Evolutionary conservation across 2,113 vertebrate genomes (phyloP).

Genomic region (Chauna torquata): DNA sequence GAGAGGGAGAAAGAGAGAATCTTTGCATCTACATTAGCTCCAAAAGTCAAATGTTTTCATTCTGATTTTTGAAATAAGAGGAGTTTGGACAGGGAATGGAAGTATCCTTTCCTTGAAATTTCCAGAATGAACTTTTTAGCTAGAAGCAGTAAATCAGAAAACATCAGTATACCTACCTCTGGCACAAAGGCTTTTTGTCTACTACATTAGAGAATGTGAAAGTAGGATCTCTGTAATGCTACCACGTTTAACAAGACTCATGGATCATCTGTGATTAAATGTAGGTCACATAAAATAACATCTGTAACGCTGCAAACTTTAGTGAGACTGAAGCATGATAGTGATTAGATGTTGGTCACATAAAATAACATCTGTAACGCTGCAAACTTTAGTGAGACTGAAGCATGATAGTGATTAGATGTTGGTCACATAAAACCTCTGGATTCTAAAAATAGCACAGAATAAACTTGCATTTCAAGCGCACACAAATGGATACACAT

Average conservation of each 20-base stretch:
- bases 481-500: neutral
- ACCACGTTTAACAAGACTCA: neutral
- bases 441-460: neutral
- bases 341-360: constrained; percentile 13
- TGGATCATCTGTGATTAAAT: constrained; percentile 10
- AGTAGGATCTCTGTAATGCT: neutral
- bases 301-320: neutral
- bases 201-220: neutral
- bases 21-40: neutral
- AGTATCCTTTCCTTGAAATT: neutral
- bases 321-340: neutral
- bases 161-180: neutral
- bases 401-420: neutral
- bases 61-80: neutral
- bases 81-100: neutral
- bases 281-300: constrained; percentile 28
- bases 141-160: neutral
- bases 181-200: neutral
- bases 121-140: neutral
- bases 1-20: neutral
- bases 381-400: neutral
- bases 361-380: neutral
- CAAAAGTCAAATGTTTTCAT: neutral
- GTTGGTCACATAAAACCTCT: constrained; percentile 4
- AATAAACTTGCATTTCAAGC: neutral